Conservation (phyloP, 53 echinoderm and acorn worm genomes). For the Echinarachnius parma region DNA sequence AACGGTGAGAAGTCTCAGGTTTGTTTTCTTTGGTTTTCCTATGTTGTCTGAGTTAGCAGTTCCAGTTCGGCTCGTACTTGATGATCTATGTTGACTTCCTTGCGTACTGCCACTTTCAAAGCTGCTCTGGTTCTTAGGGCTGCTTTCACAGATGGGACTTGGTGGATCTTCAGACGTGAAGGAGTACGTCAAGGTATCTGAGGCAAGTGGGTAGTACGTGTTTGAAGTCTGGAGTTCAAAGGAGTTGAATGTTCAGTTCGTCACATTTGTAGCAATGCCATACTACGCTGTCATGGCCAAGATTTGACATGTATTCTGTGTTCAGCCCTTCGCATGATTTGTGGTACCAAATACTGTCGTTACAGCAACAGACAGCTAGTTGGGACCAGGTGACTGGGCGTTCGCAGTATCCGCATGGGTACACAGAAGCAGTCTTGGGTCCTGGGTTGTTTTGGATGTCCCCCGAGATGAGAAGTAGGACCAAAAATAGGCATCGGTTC, state of each 20-base stretch:
- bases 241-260: conserved; percentile 26
- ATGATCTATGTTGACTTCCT: no score
- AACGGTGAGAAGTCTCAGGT: conserved; percentile 17
- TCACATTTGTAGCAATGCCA: conserved; percentile 45
- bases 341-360: conserved; percentile 43
- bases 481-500: no score
- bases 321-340: conserved; percentile 14
- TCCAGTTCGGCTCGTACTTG: background rate
- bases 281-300: conserved; percentile 10
- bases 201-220: conserved; percentile 1
- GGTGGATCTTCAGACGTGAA: conserved; percentile 8
- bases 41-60: background rate
- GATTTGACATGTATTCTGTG: background rate
- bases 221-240: conserved; percentile 32
- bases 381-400: conserved; percentile 30
- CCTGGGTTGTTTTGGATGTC: conserved; percentile 37
- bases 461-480: no score
- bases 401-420: conserved; percentile 41
- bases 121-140: conserved; percentile 1
- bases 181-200: background rate
- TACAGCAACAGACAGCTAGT: conserved; percentile 35
- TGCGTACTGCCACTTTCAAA: background rate
- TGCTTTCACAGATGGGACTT: conserved; percentile 12
- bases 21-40: conserved; percentile 8
- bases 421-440: conserved; percentile 19